Base-by-base conservation (phyloP, 2,888 invertebrate species). In the Drosophila barbarae region DNA sequence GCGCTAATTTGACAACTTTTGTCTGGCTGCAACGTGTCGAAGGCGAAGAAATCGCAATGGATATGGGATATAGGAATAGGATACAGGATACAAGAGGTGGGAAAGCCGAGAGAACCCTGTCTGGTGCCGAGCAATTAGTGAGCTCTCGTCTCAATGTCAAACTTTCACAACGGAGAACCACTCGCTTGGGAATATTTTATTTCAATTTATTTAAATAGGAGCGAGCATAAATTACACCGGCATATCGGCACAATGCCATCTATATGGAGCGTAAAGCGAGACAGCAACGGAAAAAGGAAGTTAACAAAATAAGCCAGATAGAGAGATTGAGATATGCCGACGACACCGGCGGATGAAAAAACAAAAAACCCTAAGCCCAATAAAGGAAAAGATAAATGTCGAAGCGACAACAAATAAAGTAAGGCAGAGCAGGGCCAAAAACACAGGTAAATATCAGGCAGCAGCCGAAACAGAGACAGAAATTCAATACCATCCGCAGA, bases 301-400 rank as follows among this genome's bases (percentile, higher is more conserved):
- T 81, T 84, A 77, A 84, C 76, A 74, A 81, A 78, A 81, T 81
- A 81, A 84, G 84, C 82, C 82, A 81, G 81, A 81, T 84, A 81
- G 75, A 77, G 66, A 79, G 77, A 81, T 81, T 71, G 73, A 77
- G 81, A 84, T 73, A 73, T 60, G 75, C 67, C 80, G 79, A 69
- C 67, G 54, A 67, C 55, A 54, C 46, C 49, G 6, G 55, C 15
- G 51, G 41, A 54, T 15, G 41, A 66, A 46, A 30, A 49, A 41
- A 71, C 70, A 68, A 75, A 71, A 56, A 71, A 56, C 68, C 73
- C 74, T 51, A 71, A 78, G 82, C 52, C 82, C 84, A 82, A 78
- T 84, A 84, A 78, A 84, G 69, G 72, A 79, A 72, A 76, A 83
- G 80, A 85, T 79, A 79, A 79, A 83, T 83, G 77, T 76, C 80